Evolutionary conservation across 2,113 vertebrate genomes (phyloP).

Genomic region (Rhea americana): DNA sequence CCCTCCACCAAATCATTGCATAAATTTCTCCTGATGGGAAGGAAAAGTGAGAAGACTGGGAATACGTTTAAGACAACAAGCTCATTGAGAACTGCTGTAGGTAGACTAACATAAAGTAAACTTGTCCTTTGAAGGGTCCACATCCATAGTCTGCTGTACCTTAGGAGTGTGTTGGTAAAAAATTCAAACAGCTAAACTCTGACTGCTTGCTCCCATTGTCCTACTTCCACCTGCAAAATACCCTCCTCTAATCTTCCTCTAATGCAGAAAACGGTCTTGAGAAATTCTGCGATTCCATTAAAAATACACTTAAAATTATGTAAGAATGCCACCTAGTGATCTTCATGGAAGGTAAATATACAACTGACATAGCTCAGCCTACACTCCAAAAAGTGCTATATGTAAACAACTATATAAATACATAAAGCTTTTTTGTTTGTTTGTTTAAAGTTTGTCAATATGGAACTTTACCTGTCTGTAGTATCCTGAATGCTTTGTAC

Average conservation of each 20-base stretch:
- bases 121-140: background rate
- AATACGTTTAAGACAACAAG: background rate
- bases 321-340: conserved; percentile 45
- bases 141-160: background rate
- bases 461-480: conserved; percentile 60
- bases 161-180: background rate
- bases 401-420: background rate
- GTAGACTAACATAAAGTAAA: background rate
- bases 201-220: background rate
- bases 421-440: background rate
- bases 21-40: background rate
- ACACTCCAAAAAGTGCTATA: background rate
- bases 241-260: background rate
- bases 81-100: background rate
- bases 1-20: background rate
- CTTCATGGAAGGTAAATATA: background rate
- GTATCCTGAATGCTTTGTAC: background rate
- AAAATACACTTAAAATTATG: background rate
- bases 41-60: background rate
- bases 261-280: background rate
- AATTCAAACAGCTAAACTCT: background rate
- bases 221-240: background rate
- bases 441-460: background rate
- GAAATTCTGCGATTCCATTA: background rate
- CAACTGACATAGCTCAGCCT: background rate